These are phyloP conservation scores for Nibea coibor DNA, from an alignment of 2,113 vertebrate genomes.

Conservation along the genomic window DNA sequence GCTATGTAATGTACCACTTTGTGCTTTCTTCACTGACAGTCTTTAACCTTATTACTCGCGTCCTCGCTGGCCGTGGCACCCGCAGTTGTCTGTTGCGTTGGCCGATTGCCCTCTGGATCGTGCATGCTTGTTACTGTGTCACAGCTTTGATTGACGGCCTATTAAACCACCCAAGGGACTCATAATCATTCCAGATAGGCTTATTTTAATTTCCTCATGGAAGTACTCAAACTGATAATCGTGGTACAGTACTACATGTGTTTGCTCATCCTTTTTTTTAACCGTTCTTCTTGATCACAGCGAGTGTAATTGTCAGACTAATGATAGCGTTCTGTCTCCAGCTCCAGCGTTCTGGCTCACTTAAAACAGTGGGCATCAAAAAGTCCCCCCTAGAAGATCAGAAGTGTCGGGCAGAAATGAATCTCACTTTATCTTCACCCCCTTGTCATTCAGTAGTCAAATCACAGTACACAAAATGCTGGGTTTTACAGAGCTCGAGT, in stretches of 20 bases:
- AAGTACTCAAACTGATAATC: not conserved
- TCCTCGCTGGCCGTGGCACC: too few species aligned
- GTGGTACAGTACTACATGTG: not conserved
- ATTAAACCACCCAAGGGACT: not conserved
- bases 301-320: not conserved
- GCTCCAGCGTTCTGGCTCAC: not conserved
- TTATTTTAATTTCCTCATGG: not conserved
- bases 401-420: not conserved
- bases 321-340: not conserved
- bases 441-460: not conserved
- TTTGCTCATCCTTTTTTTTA: not conserved
- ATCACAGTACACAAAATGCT: slow-evolving; percentile 1
- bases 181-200: not conserved
- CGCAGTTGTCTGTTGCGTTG: not conserved
- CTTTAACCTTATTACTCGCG: not conserved
- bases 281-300: not conserved
- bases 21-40: not conserved
- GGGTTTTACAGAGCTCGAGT: slow-evolving; percentile 1
- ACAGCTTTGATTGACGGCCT: not conserved
- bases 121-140: not conserved
- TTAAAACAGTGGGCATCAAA: not conserved
- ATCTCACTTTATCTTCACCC: not conserved
- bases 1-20: not conserved
- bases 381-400: not conserved
- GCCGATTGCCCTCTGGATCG: not conserved